Base-by-base conservation (phyloP, 1,140 invertebrate species). In the Hormaphis cornu region DNA sequence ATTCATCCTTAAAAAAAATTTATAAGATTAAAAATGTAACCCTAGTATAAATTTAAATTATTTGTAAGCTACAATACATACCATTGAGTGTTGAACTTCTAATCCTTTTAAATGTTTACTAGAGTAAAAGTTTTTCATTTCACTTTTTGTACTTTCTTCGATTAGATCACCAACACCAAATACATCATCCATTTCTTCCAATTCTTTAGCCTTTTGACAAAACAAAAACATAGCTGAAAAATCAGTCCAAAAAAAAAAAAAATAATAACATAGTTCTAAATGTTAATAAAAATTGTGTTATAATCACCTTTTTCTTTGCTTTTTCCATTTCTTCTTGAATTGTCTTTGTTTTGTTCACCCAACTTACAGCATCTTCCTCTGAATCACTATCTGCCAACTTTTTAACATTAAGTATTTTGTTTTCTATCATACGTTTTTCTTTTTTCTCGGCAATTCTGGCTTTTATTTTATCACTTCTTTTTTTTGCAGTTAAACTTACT, bases 101-200 rank as follows among this genome's bases (percentile, higher is more conserved):
- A 99, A 79, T 0, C 95, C 96, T 75, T 81, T 85, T 22, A 98
- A 81, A 79, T 94, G 82, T 66, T 79, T 81, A 53, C 82, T 81
- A 3, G 81, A 80, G 76, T 94, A 94, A 12, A 85, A 82, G 44
- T 79, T 78, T 26, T 79, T 82, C 71, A 84, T 83, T 28, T 84
- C 82, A 71, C 82, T 82, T 59, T 80, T 77, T 70, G 87, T 84
- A 76, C 93, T 90, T 73, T 91, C 84, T 72, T 89, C 87, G 4
- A 97, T 83, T 12, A 97, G 80, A 72, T 87, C 87, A 9, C 86
- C 84, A 69, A 97, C 86, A 35, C 94, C 95, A 85, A 98, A 97
- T 76, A 93, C 93, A 76, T 86, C 89, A 81, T 98, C 96, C 80
- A 98, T 84, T 79, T 97, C 93, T 78, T 97, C 93, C 72, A 97